phyloP scores from a whole-genome alignment of 2,797 vertebrate genomes.

The Acrocephalus scirpaceus region DNA sequence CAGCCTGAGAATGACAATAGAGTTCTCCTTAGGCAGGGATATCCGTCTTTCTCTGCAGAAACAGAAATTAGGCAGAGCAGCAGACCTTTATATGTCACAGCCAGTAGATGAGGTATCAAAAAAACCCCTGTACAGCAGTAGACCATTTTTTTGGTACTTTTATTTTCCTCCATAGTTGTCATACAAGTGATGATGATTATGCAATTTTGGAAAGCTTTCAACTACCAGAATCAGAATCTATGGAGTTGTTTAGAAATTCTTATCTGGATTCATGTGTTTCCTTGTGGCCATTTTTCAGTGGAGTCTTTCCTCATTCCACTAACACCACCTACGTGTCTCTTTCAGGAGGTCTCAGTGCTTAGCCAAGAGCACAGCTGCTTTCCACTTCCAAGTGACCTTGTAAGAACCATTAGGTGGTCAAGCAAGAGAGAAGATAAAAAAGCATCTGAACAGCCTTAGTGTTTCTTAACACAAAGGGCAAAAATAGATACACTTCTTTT shows the following conservation, averaged over 20 bases:
- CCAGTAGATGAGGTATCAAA: neutral
- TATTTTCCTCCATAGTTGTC: neutral
- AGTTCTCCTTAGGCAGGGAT: neutral
- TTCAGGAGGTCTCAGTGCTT: neutral
- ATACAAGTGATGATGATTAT: neutral
- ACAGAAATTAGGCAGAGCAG: neutral
- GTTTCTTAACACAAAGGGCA: neutral
- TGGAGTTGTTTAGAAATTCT: neutral
- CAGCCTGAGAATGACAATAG: neutral
- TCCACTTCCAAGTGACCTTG: slow-evolving; percentile 3
- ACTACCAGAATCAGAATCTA: neutral
- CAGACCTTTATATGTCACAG: neutral
- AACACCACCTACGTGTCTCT: neutral
- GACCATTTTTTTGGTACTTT: neutral
- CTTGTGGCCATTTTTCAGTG: neutral
- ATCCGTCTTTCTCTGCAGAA: neutral
- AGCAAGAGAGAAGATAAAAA: neutral
- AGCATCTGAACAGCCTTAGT: neutral
- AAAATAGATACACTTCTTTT: neutral
- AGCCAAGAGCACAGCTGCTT: slow-evolving; percentile 19
- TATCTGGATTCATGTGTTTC: neutral
- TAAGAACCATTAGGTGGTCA: neutral
- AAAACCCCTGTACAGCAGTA: fast-evolving
- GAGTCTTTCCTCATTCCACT: neutral
- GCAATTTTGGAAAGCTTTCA: neutral